These are phyloP conservation scores for Anolis apletophallus DNA, from an alignment of 2,797 vertebrate species.

Conservation along the genomic window DNA sequence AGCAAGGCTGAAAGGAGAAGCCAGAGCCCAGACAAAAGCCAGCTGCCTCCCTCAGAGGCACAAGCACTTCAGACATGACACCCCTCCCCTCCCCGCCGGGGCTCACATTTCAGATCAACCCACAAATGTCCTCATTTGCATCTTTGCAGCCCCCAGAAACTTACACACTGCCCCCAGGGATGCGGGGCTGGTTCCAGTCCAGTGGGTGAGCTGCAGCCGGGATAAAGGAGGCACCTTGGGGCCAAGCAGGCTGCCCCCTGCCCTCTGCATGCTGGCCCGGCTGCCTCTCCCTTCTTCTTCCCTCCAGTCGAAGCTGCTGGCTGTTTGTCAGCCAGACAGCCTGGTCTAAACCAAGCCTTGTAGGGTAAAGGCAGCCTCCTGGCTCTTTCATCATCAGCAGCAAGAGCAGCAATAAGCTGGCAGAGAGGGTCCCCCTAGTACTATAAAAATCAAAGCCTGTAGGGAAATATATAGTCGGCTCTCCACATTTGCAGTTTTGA, in stretches of 20 bases:
- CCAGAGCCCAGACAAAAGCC: constrained; percentile 9
- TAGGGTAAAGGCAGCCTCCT: constrained; percentile 79
- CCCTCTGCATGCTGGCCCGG: constrained; percentile 28
- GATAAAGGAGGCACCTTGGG: not conserved
- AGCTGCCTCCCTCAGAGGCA: constrained; percentile 5
- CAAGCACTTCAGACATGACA: no score
- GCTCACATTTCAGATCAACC: constrained; percentile 30
- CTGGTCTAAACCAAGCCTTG: constrained; percentile 77
- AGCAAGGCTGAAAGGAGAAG: not conserved
- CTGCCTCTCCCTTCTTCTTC: not conserved
- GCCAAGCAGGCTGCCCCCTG: not conserved
- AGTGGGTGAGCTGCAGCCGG: not conserved
- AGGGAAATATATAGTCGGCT: not conserved
- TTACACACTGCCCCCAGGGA: not conserved
- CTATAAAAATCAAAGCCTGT: constrained; percentile 26
- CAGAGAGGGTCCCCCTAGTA: constrained; percentile 20
- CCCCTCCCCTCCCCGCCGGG: not conserved
- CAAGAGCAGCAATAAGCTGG: constrained; percentile 57
- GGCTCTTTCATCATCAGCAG: constrained; percentile 54
- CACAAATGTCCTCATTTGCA: not conserved
- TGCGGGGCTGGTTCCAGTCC: not conserved
- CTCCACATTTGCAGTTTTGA: no score
- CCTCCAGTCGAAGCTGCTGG: constrained; percentile 46
- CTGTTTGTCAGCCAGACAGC: constrained; percentile 40
- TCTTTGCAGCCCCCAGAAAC: not conserved